Percentiles rank a stretch among this genome's conserved stretches.
These are phyloP conservation scores for Rhinophrynus dorsalis DNA, from an alignment of 2,797 vertebrate species.

Conservation along the genomic window DNA sequence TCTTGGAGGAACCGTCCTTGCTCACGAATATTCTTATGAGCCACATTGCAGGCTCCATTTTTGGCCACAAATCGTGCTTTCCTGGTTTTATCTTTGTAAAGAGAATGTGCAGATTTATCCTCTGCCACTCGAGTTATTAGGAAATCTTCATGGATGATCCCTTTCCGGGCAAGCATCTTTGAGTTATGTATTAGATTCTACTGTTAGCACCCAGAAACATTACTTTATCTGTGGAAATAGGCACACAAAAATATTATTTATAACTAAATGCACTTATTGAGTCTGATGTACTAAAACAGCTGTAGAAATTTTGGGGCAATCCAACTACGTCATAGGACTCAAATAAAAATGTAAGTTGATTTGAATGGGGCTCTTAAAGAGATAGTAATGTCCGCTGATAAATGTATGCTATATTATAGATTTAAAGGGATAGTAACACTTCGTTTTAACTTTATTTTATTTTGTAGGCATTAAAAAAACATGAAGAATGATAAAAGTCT, in stretches of 20 bases:
- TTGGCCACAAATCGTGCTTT: slow-evolving; percentile 78
- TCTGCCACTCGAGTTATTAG: slow-evolving; percentile 76
- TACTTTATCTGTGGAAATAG: slow-evolving; percentile 14
- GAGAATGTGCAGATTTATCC: slow-evolving; percentile 66
- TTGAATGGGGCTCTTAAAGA: too few relatives aligned
- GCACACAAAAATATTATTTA: not conserved
- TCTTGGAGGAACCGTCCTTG: slow-evolving; percentile 83
- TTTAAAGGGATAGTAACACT: too few relatives aligned
- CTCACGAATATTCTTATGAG: slow-evolving; percentile 82
- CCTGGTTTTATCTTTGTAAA: slow-evolving; percentile 60
- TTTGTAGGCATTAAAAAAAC: too few relatives aligned
- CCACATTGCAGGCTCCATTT: slow-evolving; percentile 78
- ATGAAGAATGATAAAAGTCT: too few relatives aligned
- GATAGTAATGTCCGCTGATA: too few relatives aligned
- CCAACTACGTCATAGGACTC: too few relatives aligned
- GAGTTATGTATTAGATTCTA: not conserved
- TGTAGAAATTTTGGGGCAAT: too few relatives aligned
- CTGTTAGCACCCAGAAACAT: not conserved
- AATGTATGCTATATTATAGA: too few relatives aligned
- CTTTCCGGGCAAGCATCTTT: slow-evolving; percentile 78
- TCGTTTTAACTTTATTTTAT: too few relatives aligned
- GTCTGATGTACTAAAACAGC: too few relatives aligned
- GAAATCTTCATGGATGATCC: slow-evolving; percentile 75
- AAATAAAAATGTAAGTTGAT: too few relatives aligned
- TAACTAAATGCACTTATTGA: too few relatives aligned